Base-by-base conservation (phyloP, 1,140 invertebrate genomes). In the Hyles euphorbiae region DNA sequence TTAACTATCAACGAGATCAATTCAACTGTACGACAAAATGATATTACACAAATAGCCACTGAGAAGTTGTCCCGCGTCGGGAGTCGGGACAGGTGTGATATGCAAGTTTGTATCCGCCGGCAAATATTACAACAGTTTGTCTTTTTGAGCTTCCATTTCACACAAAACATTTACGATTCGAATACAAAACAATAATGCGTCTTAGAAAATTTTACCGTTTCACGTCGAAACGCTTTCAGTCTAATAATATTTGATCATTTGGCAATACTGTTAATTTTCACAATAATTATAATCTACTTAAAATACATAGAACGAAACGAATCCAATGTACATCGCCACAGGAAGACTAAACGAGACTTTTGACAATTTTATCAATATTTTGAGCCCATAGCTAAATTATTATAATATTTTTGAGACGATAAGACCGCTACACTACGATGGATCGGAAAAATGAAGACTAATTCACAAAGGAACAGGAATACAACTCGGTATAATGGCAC, bases 201-300 rank as follows among this genome's bases (percentile, higher is more conserved):
- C 5, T 53, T 48, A 11, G 6, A 48, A 48, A 48, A 48, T 48
- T 12, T 12, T 48, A 48, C n/a, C 47, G 47, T 48, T 48, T 12
- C n/a, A 48, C 22, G n/a, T 22, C 11, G 47, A 56, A 71, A 34
- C 10, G 43, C 33, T 70, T 77, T 88, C 85, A 88, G 85, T 88
- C 85, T 88, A 86, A 83, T 78, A 71, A 67, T 76, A 76, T 84
- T 74, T 83, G 80, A 84, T 88, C 76, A 88, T 88, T 88, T 88
- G 85, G 85, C 85, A 88, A 88, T 87, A 85, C 73, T 83, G 78
- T 83, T 85, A 74, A 81, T 68, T 84, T 78, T 76, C 65, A 72
- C 62, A 22, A 74, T 61, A 48, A 64, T 68, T 70, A 70, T 50
- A 68, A 36, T 64, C 67, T 72, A 75, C 67, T 72, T 72, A 72